Conservation (phyloP, 2,888 invertebrate species). For the Eupithecia insigniata region DNA sequence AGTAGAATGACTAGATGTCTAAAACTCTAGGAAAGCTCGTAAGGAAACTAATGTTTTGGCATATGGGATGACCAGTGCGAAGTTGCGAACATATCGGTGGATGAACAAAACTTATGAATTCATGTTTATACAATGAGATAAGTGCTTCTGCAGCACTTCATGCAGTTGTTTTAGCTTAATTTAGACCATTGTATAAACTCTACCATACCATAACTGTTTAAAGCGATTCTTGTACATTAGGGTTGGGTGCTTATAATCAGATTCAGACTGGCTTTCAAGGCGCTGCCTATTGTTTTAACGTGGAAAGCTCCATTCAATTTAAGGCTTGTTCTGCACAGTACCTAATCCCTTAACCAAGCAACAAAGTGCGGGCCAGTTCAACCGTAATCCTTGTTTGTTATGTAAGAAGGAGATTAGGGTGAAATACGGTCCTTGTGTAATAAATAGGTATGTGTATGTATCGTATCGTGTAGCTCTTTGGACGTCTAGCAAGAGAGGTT, state of each 20-base stretch:
- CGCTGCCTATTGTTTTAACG: slow-evolving; percentile 6
- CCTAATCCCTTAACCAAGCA: slow-evolving; percentile 5
- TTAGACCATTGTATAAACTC: neutral
- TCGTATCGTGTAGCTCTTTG: neutral
- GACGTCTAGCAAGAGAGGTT: neutral
- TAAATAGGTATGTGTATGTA: neutral
- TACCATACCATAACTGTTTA: neutral
- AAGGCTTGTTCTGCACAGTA: neutral
- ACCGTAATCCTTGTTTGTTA: slow-evolving; percentile 28
- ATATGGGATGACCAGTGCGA: neutral
- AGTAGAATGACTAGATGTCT: too few species aligned
- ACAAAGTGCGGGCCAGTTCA: slow-evolving; percentile 12
- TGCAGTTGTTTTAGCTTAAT: too few species aligned
- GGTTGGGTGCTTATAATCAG: neutral
- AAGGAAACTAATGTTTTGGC: too few species aligned
- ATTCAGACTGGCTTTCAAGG: slow-evolving; percentile 5
- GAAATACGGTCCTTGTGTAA: neutral
- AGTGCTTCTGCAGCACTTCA: neutral
- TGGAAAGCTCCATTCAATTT: slow-evolving; percentile 5
- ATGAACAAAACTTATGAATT: neutral
- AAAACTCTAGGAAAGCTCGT: too few species aligned
- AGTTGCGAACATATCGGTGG: neutral
- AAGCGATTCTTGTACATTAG: neutral
- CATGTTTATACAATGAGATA: too few species aligned
- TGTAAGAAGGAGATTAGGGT: slow-evolving; percentile 22